Evolutionary conservation across 1,140 invertebrate species (phyloP).

Genomic region (Bombus picipes): DNA sequence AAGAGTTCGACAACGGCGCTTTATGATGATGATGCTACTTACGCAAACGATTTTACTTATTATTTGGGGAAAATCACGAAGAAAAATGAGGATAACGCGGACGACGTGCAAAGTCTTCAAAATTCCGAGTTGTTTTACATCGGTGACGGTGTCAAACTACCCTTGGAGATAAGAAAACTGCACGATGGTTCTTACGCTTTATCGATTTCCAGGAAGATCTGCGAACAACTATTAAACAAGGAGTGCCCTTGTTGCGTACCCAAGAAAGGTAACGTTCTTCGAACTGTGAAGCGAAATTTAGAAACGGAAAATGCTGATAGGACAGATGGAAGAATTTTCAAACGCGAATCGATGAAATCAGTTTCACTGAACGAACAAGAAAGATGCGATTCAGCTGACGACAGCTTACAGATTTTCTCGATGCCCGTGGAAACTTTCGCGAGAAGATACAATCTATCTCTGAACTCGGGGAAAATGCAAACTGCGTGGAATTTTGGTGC

Average conservation of each 20-base stretch:
- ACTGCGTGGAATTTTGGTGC: constrained; percentile 23
- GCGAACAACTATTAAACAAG: constrained; percentile 67
- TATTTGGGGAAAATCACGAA: constrained; percentile 26
- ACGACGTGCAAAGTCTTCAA: constrained; percentile 53
- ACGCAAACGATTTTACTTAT: constrained; percentile 10
- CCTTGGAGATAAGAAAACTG: constrained; percentile 71
- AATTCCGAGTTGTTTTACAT: constrained; percentile 73
- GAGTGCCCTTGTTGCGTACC: constrained; percentile 73
- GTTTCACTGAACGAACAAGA: neutral
- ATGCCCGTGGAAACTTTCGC: constrained; percentile 65
- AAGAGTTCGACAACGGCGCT: neutral
- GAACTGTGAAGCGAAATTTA: constrained; percentile 25
- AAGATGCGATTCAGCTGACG: constrained; percentile 8
- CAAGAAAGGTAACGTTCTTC: constrained; percentile 49
- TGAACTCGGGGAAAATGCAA: constrained; percentile 46
- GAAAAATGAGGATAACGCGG: neutral
- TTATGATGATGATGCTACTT: neutral
- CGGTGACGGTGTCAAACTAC: constrained; percentile 74
- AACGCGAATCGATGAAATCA: constrained; percentile 10
- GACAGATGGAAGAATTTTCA: neutral
- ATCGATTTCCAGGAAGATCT: constrained; percentile 71
- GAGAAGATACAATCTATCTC: constrained; percentile 63
- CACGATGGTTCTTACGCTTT: constrained; percentile 74
- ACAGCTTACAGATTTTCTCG: constrained; percentile 33
- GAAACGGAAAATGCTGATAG: neutral